phyloP scores from a whole-genome alignment of 1,140 invertebrate genomes.

The Euglossa dilemma region DNA sequence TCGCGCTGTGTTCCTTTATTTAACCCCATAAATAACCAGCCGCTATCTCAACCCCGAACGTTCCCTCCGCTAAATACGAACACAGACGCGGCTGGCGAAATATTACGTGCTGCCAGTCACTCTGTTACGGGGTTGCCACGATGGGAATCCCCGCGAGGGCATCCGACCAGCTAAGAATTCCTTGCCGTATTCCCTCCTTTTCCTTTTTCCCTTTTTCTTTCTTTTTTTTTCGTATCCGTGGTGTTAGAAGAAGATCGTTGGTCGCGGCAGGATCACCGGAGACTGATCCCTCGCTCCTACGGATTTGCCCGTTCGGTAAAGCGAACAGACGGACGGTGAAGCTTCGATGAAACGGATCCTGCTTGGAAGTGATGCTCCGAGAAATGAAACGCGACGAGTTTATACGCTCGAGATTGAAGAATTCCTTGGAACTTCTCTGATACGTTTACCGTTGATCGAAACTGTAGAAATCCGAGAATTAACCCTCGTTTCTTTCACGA shows the following conservation, averaged over 20 bases:
- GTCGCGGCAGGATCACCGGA: background rate
- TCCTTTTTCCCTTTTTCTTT: background rate
- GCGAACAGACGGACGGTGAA: background rate
- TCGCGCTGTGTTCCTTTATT: slow-evolving; percentile 80
- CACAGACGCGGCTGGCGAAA: slow-evolving; percentile 53
- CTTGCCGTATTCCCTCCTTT: background rate
- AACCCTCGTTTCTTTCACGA: too few species aligned
- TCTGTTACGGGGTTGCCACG: slow-evolving; percentile 44
- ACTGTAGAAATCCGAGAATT: too few species aligned
- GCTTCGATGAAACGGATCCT: background rate
- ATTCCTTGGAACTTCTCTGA: too few species aligned
- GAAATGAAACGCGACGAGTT: background rate
- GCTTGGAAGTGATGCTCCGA: background rate
- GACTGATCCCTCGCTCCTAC: background rate
- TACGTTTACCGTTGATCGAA: too few species aligned
- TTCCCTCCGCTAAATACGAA: slow-evolving; percentile 65
- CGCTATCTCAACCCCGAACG: slow-evolving; percentile 76
- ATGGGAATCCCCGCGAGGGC: slow-evolving; percentile 55
- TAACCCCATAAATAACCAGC: slow-evolving; percentile 80
- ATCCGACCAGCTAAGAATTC: slow-evolving; percentile 51
- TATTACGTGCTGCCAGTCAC: slow-evolving; percentile 69
- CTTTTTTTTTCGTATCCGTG: background rate
- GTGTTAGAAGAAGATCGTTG: slow-evolving; percentile 10
- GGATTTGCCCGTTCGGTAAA: background rate
- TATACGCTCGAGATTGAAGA: too few species aligned